These are phyloP conservation scores for Eclectus roratus DNA, from an alignment of 2,113 vertebrate genomes.

Conservation along the genomic window DNA sequence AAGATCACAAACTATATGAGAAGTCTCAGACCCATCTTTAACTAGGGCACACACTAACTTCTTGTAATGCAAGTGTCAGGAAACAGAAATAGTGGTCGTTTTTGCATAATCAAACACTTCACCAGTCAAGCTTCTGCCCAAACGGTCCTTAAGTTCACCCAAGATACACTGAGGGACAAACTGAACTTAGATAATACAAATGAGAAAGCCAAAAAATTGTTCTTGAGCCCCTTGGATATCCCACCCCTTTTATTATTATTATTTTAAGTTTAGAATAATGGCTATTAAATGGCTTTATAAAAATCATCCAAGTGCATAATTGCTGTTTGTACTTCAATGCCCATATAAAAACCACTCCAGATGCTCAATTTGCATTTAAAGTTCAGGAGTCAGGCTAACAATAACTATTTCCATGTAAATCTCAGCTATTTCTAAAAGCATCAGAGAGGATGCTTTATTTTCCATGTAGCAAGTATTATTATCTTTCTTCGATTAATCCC, in stretches of 20 bases:
- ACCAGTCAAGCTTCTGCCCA: neutral
- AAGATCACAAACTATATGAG: neutral
- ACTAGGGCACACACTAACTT: neutral
- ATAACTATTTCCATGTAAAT: neutral
- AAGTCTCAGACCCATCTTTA: neutral
- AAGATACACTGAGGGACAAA: neutral
- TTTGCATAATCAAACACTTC: neutral
- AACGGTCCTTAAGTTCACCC: neutral
- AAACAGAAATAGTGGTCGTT: neutral
- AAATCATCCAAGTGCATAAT: neutral
- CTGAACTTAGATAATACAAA: neutral
- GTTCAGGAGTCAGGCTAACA: neutral
- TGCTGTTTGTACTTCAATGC: neutral
- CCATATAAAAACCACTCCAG: neutral
- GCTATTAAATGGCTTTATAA: neutral
- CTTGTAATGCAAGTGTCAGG: neutral
- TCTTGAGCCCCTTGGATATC: neutral
- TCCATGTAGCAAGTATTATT: neutral
- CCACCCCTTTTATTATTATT: neutral
- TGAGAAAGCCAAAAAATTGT: neutral
- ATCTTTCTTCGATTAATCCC: neutral
- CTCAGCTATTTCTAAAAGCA: neutral
- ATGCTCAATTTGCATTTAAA: neutral
- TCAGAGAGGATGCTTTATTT: neutral
- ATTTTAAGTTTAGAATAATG: neutral